These are phyloP conservation scores for Atherix ibis DNA, from an alignment of 2,888 invertebrate species.

Conservation along the genomic window DNA sequence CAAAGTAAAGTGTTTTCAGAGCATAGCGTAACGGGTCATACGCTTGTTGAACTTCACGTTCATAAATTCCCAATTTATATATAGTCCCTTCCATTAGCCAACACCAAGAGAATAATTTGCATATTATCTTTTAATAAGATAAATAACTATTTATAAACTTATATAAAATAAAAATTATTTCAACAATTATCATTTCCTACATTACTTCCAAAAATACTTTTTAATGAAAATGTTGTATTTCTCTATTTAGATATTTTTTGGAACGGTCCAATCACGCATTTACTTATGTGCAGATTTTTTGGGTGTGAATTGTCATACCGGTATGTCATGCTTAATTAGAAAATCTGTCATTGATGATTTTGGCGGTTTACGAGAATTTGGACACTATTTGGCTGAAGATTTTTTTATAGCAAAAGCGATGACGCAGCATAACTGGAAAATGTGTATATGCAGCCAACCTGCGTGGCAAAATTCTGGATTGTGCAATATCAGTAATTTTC, in stretches of 20 bases:
- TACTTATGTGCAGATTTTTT: conserved; percentile 85
- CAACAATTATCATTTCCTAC: background rate
- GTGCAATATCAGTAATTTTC: conserved; percentile 72
- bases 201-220: conserved; percentile 1
- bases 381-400: conserved; percentile 93
- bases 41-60: too few species aligned
- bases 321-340: conserved; percentile 91
- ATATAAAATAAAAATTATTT: too few species aligned
- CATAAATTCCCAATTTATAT: too few species aligned
- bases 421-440: conserved; percentile 75
- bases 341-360: conserved; percentile 78
- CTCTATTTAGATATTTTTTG: conserved; percentile 65
- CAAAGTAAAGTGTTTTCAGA: too few species aligned
- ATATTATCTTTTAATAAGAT: too few species aligned
- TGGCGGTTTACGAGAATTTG: conserved; percentile 83
- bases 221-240: background rate
- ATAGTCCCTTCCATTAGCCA: too few species aligned
- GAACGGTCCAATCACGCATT: conserved; percentile 90
- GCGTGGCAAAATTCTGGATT: conserved; percentile 91
- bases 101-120: too few species aligned
- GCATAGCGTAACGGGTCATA: too few species aligned
- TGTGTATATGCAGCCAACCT: conserved; percentile 81
- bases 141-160: too few species aligned
- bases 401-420: conserved; percentile 91
- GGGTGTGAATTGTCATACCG: conserved; percentile 92